Evolutionary conservation across 2,113 vertebrate species (phyloP).

Genomic region (Onychorhynchus coronatus): DNA sequence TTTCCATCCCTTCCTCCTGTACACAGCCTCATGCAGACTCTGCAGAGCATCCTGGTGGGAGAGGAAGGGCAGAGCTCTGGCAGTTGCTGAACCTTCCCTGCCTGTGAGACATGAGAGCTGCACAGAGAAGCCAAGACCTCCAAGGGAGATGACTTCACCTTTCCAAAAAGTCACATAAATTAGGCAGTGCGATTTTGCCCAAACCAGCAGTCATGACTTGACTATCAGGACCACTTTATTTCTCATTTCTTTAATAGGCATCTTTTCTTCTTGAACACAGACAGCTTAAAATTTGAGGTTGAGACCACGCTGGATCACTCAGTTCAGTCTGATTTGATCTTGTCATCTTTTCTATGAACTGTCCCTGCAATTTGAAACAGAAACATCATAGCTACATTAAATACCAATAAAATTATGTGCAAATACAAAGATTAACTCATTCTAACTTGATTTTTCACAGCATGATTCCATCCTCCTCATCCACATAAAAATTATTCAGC

Average conservation of each 20-base stretch:
- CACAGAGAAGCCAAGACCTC: neutral
- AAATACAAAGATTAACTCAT: slow-evolving; percentile 52
- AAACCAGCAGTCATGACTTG: neutral
- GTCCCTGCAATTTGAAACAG: neutral
- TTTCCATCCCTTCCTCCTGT: neutral
- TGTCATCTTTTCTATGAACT: neutral
- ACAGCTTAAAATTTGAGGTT: neutral
- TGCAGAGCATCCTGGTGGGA: neutral
- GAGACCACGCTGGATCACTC: neutral
- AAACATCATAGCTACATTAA: slow-evolving; percentile 16
- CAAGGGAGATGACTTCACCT: neutral
- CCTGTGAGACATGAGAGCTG: neutral
- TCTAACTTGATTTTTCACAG: slow-evolving; percentile 45
- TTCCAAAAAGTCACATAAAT: neutral
- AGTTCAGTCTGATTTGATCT: slow-evolving; percentile 9
- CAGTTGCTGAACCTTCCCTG: neutral
- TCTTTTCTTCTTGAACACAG: neutral
- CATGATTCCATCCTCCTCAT: slow-evolving; percentile 30
- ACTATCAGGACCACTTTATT: neutral
- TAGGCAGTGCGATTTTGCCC: neutral
- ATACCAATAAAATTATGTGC: slow-evolving; percentile 9
- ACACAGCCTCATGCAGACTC: neutral
- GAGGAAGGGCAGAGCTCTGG: neutral
- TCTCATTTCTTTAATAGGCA: neutral
- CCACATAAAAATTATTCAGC: slow-evolving; percentile 63